Evolutionary conservation across 2,797 vertebrate species (phyloP).

Genomic region (Rhodeus uyekii): DNA sequence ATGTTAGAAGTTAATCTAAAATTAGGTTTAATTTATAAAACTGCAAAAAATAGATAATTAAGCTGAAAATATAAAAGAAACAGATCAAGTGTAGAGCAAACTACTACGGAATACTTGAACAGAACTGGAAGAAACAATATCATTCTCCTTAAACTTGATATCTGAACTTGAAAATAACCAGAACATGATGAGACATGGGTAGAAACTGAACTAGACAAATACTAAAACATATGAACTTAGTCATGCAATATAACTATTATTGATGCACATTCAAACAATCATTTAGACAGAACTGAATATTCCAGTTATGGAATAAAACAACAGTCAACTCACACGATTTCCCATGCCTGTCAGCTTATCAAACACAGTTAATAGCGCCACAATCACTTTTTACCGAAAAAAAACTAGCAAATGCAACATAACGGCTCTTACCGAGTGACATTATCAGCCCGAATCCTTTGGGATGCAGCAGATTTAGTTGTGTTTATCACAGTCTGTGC

Average conservation of each 20-base stretch:
- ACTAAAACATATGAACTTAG: neutral
- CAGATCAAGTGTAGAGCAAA: too few relatives aligned
- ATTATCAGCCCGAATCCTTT: slow-evolving; percentile 68
- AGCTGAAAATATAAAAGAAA: neutral
- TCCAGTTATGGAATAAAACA: neutral
- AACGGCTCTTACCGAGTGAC: slow-evolving; percentile 69
- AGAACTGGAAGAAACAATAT: neutral
- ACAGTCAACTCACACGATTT: neutral
- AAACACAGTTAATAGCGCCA: neutral
- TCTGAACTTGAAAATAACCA: neutral
- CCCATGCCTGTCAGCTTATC: neutral
- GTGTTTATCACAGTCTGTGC: slow-evolving; percentile 80
- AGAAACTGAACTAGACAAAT: neutral
- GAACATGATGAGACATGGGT: neutral
- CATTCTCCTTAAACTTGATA: neutral
- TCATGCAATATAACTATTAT: neutral
- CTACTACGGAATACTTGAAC: neutral
- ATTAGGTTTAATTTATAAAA: neutral
- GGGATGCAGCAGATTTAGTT: slow-evolving; percentile 59
- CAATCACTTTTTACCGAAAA: neutral
- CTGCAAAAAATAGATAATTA: neutral
- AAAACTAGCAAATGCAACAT: slow-evolving; percentile 11
- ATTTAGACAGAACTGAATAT: neutral
- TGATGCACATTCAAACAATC: neutral
- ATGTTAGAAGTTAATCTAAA: neutral